A percentile compares a stretch with the other conserved stretches of the same genome.
Evolutionary conservation across 2,888 invertebrate genomes (phyloP).

Genomic region (Glyphotaelius pellucidus): DNA sequence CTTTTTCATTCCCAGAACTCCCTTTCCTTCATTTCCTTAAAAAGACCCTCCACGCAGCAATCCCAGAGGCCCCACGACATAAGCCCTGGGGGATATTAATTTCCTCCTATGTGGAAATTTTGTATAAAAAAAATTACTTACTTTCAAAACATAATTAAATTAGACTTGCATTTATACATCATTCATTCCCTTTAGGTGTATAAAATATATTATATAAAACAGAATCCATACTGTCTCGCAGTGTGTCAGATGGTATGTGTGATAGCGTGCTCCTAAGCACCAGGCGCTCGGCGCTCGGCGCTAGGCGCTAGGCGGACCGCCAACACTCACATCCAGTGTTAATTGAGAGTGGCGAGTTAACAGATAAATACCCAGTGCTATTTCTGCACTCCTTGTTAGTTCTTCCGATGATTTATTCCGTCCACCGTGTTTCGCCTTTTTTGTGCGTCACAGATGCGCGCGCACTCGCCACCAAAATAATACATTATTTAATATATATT

Average conservation of each 20-base stretch:
- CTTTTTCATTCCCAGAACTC: too few species aligned
- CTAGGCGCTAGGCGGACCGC: background rate
- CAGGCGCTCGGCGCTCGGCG: background rate
- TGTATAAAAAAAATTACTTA: too few species aligned
- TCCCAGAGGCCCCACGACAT: too few species aligned
- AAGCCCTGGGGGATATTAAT: too few species aligned
- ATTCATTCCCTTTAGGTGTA: too few species aligned
- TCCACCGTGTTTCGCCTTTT: background rate
- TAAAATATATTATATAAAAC: too few species aligned
- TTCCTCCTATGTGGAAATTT: too few species aligned
- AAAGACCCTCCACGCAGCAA: too few species aligned
- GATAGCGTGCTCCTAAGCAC: background rate
- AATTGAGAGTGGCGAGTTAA: background rate
- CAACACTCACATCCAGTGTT: background rate
- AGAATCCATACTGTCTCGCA: background rate
- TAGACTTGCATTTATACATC: too few species aligned
- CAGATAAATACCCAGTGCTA: background rate
- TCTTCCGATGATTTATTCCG: background rate
- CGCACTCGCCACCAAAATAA: background rate
- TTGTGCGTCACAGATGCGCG: background rate
- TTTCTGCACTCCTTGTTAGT: background rate
- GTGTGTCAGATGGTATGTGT: background rate
- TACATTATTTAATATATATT: background rate
- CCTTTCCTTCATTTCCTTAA: too few species aligned
- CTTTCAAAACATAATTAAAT: too few species aligned